Conservation (phyloP, 2,113 vertebrate species). For the Percopsis transmontana region DNA sequence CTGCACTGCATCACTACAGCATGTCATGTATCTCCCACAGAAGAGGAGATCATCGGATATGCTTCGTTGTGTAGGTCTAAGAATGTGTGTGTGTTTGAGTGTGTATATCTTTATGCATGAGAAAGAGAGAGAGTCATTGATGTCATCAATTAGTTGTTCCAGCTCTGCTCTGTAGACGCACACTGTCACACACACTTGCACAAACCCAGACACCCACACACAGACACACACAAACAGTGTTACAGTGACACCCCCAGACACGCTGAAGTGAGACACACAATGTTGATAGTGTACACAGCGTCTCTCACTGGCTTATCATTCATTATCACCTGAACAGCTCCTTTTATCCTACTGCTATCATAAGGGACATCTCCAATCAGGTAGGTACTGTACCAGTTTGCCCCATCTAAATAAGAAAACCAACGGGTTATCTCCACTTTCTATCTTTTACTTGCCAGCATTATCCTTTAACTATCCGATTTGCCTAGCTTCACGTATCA, state of each 20-base stretch:
- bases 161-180: no score
- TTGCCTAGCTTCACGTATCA: no score
- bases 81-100: neutral
- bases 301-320: constrained; percentile 31
- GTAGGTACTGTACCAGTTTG: neutral
- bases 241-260: neutral
- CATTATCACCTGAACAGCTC: constrained; percentile 34
- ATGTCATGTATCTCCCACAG: no score
- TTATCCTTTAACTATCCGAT: neutral
- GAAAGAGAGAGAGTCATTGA: no score
- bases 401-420: neutral
- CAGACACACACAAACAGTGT: neutral
- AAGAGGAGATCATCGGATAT: neutral
- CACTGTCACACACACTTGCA: constrained; percentile 3
- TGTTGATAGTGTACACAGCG: neutral
- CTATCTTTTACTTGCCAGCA: neutral
- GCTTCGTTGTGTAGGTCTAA: neutral
- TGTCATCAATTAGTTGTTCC: no score
- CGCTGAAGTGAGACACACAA: neutral
- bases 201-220: constrained; percentile 1
- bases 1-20: no score
- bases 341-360: constrained; percentile 2
- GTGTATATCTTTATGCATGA: no score
- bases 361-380: constrained; percentile 11
- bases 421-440: neutral